Base-by-base conservation (phyloP, 1,140 invertebrate genomes). In the Periplaneta americana region DNA sequence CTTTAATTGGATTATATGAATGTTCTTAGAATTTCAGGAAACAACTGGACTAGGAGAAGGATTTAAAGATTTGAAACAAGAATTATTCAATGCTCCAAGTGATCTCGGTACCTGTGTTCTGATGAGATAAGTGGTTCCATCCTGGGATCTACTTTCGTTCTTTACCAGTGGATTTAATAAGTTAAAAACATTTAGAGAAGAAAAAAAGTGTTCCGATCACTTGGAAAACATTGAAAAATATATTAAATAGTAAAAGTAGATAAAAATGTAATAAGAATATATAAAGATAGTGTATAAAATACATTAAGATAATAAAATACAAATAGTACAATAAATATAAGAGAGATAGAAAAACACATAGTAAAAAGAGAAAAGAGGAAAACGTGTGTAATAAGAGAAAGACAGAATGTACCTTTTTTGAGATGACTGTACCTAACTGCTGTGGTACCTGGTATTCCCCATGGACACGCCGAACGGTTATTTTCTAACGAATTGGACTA, bases 341-440 rank as follows among this genome's bases (percentile, higher is more conserved):
- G 83, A 76, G 35, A 84, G 74, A 85, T 35, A 77, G 35, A 83
- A 78, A 80, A 82, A 82, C 74, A 83, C 36, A 83, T 77, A 78
- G 81, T 80, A 75, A 83, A 77, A 81, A 37, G 85, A 83, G 28
- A n/a, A 66, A n/a, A 11, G 81, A 82, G 80, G 81, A 82, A 84
- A 85, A 83, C 8, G 39, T 34, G 33, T 74, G 79, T 39, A 33
- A 74, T 74, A 34, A 18, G 17, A 78, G 11, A 48, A 78, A 78
- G 77, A 48, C n/a, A 39, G n/a, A 78, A 48, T 78, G 22, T 37
- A 48, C 35, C 77, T 78, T 78, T 33, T 78, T 37, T 48, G 2
- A n/a, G 48, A 66, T 28, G 48, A 66, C 0, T 9, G 48, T 66
- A 66, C 22, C 48, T 66, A 66, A 66, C 48, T 66, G 48, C 48